Percentiles rank a stretch among this genome's conserved stretches.
These are phyloP conservation scores for Holacanthella duospinosa DNA, from an alignment of 2,888 invertebrate species.

Conservation along the genomic window DNA sequence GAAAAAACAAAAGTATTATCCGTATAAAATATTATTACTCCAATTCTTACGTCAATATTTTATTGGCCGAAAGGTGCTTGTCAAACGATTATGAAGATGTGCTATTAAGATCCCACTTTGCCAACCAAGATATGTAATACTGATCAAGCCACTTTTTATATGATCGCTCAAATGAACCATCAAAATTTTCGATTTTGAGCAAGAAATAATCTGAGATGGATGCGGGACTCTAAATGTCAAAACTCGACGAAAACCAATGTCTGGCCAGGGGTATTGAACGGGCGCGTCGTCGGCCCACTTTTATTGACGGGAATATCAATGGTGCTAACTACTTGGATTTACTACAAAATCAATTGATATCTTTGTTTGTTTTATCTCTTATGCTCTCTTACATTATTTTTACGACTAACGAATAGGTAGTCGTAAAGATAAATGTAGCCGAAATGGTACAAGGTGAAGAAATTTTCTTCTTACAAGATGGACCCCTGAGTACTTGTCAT, in stretches of 20 bases:
- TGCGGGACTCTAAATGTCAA: not conserved
- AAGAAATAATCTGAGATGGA: not conserved
- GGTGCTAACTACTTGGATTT: not conserved
- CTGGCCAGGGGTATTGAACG: not conserved
- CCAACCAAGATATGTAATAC: not conserved
- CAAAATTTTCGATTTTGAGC: not conserved
- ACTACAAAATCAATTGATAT: not conserved
- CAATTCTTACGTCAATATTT: not conserved
- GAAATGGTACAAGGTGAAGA: not conserved
- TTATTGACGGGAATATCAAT: not conserved
- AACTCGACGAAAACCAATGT: not conserved
- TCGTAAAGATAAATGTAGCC: not conserved
- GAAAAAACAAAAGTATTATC: not conserved
- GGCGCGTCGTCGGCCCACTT: not conserved
- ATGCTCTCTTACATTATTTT: not conserved
- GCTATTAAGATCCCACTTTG: not conserved
- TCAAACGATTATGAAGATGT: not conserved
- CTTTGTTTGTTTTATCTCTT: not conserved
- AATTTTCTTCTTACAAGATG: not conserved
- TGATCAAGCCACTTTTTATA: not conserved
- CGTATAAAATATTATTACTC: not conserved
- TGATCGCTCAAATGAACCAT: not conserved
- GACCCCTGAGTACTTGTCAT: not conserved
- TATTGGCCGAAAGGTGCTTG: not conserved
- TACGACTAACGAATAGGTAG: not conserved